Evolutionary conservation across 1,140 invertebrate species (phyloP).

Genomic region (Hycleus phaleratus): DNA sequence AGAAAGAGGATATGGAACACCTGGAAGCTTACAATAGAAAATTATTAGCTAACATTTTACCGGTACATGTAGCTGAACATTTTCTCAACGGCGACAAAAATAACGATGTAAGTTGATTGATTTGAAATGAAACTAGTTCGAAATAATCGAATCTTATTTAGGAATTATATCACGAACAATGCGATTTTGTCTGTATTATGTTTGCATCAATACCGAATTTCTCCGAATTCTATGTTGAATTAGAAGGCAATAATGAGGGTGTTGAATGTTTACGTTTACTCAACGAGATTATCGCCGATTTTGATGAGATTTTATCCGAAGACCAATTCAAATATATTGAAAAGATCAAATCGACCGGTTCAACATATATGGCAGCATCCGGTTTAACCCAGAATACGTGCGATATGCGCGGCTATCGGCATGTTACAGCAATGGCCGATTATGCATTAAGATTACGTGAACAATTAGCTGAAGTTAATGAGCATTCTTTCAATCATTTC

Average conservation of each 20-base stretch:
- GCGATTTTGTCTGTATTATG: slow-evolving; percentile 89
- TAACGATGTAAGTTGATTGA: slow-evolving; percentile 58
- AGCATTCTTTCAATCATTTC: slow-evolving; percentile 96
- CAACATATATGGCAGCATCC: slow-evolving; percentile 95
- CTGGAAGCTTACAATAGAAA: slow-evolving; percentile 89
- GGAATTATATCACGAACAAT: slow-evolving; percentile 94
- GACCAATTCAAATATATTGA: slow-evolving; percentile 85
- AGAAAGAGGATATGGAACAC: slow-evolving; percentile 92
- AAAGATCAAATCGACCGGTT: slow-evolving; percentile 95
- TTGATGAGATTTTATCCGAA: slow-evolving; percentile 84
- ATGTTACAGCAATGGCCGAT: slow-evolving; percentile 85
- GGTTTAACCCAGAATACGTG: slow-evolving; percentile 72
- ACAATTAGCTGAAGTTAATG: slow-evolving; percentile 85
- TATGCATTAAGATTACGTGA: slow-evolving; percentile 79
- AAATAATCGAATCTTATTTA: slow-evolving; percentile 39
- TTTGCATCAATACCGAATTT: slow-evolving; percentile 96
- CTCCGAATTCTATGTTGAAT: slow-evolving; percentile 92
- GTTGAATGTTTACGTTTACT: slow-evolving; percentile 88
- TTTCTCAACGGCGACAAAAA: slow-evolving; percentile 78
- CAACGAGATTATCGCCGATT: slow-evolving; percentile 96
- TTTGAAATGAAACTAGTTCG: not conserved
- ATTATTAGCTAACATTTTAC: slow-evolving; percentile 89
- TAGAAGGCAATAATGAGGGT: slow-evolving; percentile 91
- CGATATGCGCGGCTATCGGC: slow-evolving; percentile 66
- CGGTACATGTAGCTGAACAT: slow-evolving; percentile 88